phyloP scores from a whole-genome alignment of 2,113 vertebrate species.

The Brachyhypopomus occidentalis region DNA sequence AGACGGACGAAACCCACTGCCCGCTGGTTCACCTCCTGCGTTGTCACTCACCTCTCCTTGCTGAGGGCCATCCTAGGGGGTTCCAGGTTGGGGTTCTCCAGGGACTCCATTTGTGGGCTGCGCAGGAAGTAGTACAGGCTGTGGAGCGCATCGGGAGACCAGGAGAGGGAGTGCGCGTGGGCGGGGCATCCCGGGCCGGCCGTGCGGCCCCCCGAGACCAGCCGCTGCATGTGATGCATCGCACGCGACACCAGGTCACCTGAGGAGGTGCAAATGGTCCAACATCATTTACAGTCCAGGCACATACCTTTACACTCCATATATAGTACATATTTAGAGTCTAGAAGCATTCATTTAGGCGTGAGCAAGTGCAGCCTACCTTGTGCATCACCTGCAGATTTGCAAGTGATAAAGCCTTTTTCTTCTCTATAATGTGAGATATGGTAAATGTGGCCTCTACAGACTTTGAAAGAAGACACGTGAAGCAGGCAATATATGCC shows the following conservation, averaged over 20 bases:
- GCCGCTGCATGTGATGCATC: slow-evolving; percentile 91
- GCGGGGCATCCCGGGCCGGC: slow-evolving; percentile 32
- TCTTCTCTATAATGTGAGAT: slow-evolving; percentile 11
- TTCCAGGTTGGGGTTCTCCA: slow-evolving; percentile 92
- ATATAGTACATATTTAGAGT: not conserved
- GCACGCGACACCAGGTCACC: slow-evolving; percentile 91
- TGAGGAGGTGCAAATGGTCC: slow-evolving; percentile 54
- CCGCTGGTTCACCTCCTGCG: not conserved
- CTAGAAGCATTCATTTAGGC: not conserved
- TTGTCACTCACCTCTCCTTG: slow-evolving; percentile 81
- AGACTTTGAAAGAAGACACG: slow-evolving; percentile 5
- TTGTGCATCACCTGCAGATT: not conserved
- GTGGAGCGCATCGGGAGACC: slow-evolving; percentile 88
- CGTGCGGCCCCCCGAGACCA: slow-evolving; percentile 62
- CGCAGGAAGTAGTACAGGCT: slow-evolving; percentile 94
- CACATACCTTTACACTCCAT: not conserved
- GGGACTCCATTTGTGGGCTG: slow-evolving; percentile 88
- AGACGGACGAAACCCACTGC: not conserved
- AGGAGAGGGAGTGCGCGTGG: slow-evolving; percentile 70
- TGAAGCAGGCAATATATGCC: not conserved
- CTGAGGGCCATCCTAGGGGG: slow-evolving; percentile 82
- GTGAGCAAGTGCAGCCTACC: not conserved
- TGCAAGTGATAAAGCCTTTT: slow-evolving; percentile 1
- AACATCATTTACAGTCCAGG: not conserved
- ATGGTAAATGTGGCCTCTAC: not conserved